Base-by-base conservation (phyloP, 2,797 vertebrate species). In the Rousettus madagascariensis region DNA sequence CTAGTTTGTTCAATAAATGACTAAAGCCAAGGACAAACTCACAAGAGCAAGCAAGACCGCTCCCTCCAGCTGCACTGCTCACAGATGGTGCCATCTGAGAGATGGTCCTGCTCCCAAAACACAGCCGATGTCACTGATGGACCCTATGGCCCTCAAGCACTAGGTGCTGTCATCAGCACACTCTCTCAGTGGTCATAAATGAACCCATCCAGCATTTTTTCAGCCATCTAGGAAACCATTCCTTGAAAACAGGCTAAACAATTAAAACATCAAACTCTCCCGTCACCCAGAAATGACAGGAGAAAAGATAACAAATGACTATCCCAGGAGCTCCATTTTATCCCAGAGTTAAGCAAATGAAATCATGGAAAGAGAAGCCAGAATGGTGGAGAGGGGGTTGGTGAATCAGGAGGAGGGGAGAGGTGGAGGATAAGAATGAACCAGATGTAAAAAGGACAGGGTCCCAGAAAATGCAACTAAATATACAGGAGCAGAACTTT, bases 391-490 rank as follows among this genome's bases (percentile, higher is more conserved):
- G 13, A 53, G 11, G 26, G 10, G 13, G 6, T 19, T 28, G 6
- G 49, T 19, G 55, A n/a, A 33, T 15, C 49, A 1, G 30, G 51
- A 26, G 20, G 0, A 4, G 55, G 16, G 38, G 6, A 13, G 26
- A 57, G 10, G 28, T 2, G 15, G 5, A 57, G 41, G 19, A 68
- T 22, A 53, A 53, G 49, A 90, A 46, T 6, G 22, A 8, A 71
- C 20, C 88, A 85, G 59, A 78, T 13, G 26, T 26, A 68, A 92
- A 13, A 63, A 80, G 72, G 66, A 49, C 66, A 69, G 88, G 17
- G 30, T 94, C 96, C 88, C 79, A 92, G 84, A 82, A 96, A 92
- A 68, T n/a, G 38, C 65, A 82, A 26, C 93, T 59, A 36, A 86
- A 83, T 61, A 28, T 46, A 72, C 19, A 41, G 3, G 26, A 90